Percentiles rank a stretch among this genome's conserved stretches.
Conservation (phyloP, 2,888 invertebrate genomes). For the Cinara cedri region DNA sequence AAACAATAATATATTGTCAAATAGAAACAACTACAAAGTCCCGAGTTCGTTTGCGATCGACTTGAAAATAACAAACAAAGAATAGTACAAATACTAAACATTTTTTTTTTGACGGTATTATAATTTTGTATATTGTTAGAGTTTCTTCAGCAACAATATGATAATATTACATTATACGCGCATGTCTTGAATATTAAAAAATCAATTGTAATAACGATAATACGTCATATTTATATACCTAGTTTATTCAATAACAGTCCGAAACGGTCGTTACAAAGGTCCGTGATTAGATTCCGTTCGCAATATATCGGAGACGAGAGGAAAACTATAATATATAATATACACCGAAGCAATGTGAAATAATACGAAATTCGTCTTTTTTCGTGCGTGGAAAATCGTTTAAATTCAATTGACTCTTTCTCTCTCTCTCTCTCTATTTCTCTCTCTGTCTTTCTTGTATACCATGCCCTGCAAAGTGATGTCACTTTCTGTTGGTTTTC, state of each 20-base stretch:
- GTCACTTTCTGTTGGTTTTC: slow-evolving; percentile 44
- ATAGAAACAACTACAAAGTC: too few relatives aligned
- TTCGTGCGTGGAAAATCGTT: slow-evolving; percentile 34
- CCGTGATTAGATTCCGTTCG: neutral
- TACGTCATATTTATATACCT: neutral
- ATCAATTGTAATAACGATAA: neutral
- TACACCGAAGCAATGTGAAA: neutral
- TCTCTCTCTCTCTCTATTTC: neutral
- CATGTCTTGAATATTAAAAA: neutral
- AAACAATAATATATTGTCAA: too few relatives aligned
- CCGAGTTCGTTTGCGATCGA: too few relatives aligned
- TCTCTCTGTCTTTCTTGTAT: neutral
- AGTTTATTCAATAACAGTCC: neutral
- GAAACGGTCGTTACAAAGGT: neutral
- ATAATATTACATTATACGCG: neutral
- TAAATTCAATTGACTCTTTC: slow-evolving; percentile 42
- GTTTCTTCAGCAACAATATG: too few relatives aligned
- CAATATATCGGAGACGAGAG: neutral
- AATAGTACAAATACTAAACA: too few relatives aligned
- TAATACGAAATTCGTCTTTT: slow-evolving; percentile 26
- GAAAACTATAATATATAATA: neutral
- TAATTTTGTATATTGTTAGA: too few relatives aligned
- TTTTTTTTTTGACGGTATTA: too few relatives aligned
- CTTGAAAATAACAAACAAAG: too few relatives aligned
- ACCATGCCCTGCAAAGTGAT: slow-evolving; percentile 21